Base-by-base conservation (phyloP, 2,797 vertebrate species). In the Onychomys leucogaster region DNA sequence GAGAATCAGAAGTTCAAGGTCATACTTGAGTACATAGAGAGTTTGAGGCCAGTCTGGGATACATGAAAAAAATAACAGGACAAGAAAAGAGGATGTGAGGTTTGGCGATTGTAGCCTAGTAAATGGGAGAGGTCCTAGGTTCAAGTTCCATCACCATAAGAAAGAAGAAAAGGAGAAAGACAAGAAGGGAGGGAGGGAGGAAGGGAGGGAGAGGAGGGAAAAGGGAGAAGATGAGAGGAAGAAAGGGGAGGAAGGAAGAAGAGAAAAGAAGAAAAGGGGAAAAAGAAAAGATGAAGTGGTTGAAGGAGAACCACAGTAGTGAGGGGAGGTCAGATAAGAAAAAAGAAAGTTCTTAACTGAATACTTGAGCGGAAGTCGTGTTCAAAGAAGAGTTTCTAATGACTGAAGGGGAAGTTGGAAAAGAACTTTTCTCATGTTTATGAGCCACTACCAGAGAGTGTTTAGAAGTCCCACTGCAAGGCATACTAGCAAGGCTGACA, bases 321-420 rank as follows among this genome's bases (percentile, higher is more conserved):
- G 41, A 80, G 4, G 6, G 2, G n/a, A 87, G 32, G 41, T 52
- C 59, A 77, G 57, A 82, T 29, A 46, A 93, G 32, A 84, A 41
- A 88, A 91, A 78, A 23, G 73, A 32, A 61, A 49, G 14, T 75
- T 91, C 59, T 69, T 69, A 65, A 7, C 57, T 78, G 65, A 75
- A 34, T n/a, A 17, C 73, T 82, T 69, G 46, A 76, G 12, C 55
- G 13, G 67, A 41, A 25, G 14, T 69, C 52, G 61, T 5, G 61
- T 92, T 92, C 91, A 90, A 59, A 73, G 16, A 89, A 95, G 52
- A 94, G 25, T 90, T 91, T 95, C 89, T 65, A 83, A 94, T 89
- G 43, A 91, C 41, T 69, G 67, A 94, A 88, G 17, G 59, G 23
- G 90, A 95, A 94, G 41, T 27, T 27, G 46, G 43, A 73, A 92